phyloP scores from a whole-genome alignment of 2,888 invertebrate species.

The Trichopria drosophilae region DNA sequence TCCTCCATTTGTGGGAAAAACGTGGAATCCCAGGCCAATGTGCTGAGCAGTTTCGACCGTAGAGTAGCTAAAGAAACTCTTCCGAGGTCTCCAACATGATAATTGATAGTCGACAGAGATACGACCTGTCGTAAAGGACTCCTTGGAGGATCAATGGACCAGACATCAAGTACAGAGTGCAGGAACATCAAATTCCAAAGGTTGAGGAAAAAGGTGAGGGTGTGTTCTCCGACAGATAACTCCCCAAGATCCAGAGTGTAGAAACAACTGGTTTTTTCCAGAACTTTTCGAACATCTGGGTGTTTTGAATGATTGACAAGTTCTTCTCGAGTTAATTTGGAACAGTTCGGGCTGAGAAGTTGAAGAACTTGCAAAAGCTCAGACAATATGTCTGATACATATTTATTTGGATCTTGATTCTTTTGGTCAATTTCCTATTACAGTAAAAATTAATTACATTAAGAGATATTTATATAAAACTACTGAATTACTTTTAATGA shows the following conservation, averaged over 20 bases:
- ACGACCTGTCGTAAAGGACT: slow-evolving; percentile 43
- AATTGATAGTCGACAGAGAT: slow-evolving; percentile 49
- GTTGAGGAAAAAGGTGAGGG: slow-evolving; percentile 53
- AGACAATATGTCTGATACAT: slow-evolving; percentile 45
- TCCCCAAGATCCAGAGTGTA: slow-evolving; percentile 48
- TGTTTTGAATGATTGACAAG: slow-evolving; percentile 35
- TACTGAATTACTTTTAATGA: too few species aligned
- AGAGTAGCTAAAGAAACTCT: slow-evolving; percentile 52
- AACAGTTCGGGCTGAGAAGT: slow-evolving; percentile 25
- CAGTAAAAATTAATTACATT: slow-evolving; percentile 1
- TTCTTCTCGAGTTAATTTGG: slow-evolving; percentile 28
- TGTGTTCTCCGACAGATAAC: slow-evolving; percentile 51
- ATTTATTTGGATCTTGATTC: slow-evolving; percentile 46
- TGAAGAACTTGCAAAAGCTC: slow-evolving; percentile 42
- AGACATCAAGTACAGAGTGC: slow-evolving; percentile 48
- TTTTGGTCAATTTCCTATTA: slow-evolving; percentile 14
- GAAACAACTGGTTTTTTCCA: slow-evolving; percentile 45
- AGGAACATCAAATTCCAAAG: slow-evolving; percentile 55
- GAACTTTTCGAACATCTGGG: slow-evolving; percentile 38
- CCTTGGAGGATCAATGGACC: slow-evolving; percentile 43
- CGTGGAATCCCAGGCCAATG: slow-evolving; percentile 32
- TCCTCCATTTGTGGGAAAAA: slow-evolving; percentile 46
- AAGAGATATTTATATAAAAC: too few species aligned
- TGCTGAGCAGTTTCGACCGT: slow-evolving; percentile 46
- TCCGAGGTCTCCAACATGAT: slow-evolving; percentile 54